phyloP scores from a whole-genome alignment of 2,113 vertebrate species.

The Charina bottae region DNA sequence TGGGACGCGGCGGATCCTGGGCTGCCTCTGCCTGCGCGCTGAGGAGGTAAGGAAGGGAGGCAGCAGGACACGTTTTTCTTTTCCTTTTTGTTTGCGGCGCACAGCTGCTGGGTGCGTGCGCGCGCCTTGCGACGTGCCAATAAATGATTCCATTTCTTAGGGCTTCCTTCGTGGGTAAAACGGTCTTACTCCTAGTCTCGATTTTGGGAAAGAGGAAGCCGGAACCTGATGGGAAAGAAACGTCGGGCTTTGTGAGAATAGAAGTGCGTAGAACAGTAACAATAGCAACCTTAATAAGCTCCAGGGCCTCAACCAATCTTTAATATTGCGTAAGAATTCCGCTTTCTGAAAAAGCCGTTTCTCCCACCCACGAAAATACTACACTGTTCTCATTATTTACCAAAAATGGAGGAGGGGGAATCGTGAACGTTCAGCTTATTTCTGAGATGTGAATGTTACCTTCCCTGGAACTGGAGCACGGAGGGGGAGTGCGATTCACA shows the following conservation, averaged over 20 bases:
- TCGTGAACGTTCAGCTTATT: background rate
- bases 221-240: too few relatives aligned
- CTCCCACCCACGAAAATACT: background rate
- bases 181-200: background rate
- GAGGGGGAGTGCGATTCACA: background rate
- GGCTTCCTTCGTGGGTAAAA: background rate
- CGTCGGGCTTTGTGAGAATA: background rate
- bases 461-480: background rate
- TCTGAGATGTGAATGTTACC: background rate
- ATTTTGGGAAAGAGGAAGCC: background rate
- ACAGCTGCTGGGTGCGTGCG: background rate
- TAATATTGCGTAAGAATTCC: too few relatives aligned
- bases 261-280: background rate
- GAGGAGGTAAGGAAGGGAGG: slow-evolving; percentile 2
- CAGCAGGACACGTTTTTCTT: background rate
- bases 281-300: background rate
- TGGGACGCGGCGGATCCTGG: slow-evolving; percentile 9
- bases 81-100: background rate
- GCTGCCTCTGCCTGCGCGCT: background rate
- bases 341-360: background rate
- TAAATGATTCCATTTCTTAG: too few relatives aligned
- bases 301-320: background rate
- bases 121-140: background rate
- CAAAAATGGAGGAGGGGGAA: background rate
- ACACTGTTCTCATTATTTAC: background rate